Base-by-base conservation (phyloP, 1,140 invertebrate genomes). In the Helicoverpa armigera region DNA sequence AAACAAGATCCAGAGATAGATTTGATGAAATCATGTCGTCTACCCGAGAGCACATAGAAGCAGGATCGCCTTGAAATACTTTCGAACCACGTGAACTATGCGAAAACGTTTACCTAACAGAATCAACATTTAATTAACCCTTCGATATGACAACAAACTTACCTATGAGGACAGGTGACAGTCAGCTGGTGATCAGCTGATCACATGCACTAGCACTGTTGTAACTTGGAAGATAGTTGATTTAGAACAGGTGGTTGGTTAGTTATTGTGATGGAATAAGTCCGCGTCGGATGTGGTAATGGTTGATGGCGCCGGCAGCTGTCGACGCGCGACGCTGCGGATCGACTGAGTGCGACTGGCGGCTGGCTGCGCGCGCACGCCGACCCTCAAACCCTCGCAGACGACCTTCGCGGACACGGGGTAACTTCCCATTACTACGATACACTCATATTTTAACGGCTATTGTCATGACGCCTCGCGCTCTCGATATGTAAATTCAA, bases 1-100 rank as follows among this genome's bases (percentile, higher is more conserved):
- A 51, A 74, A 58, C 53, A 18, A 63, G 58, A 67, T 43, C 61
- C 13, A 61, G 58, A 78, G 75, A 70, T 79, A 58, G 29, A 35
- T 79, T 79, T 79, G 43, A 69, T 50, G 65, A 79, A 79, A 70
- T 79, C 31, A 69, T 43, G 29, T 60, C 50, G 61, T 75, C 60
- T 58, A 81, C 63, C 16, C 73, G 69, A 76, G 61, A 75, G 61
- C 61, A 75, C 79, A 75, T 58, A 81, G 89, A 89, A 87, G 87
- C 89, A 91, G 77, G 93, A 91, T 94, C 89, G 89, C 92, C 93
- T 94, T 94, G 93, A 91, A 94, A 94, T 94, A 94, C 93, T 94
- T 94, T 94, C 93, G 82, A 94, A 91, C 90, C 86, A 90, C 88
- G 87, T 91, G 89, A 88, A 92, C 90, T 92, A 91, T 89, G 89